Base-by-base conservation (phyloP, 2,888 invertebrate species). In the Tanypteryx hageni region DNA sequence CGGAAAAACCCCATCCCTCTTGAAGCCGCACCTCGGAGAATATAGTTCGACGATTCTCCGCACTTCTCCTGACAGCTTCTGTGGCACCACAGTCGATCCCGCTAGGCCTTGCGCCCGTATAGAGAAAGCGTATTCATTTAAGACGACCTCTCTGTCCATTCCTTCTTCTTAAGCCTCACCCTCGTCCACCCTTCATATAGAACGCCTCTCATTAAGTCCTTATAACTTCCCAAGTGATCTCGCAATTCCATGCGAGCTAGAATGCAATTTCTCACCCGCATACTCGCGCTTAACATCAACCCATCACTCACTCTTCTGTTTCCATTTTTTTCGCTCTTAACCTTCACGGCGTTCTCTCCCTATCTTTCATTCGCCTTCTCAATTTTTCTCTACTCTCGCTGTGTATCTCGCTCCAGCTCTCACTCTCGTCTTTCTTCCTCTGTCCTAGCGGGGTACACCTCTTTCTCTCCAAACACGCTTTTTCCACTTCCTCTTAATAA, bases 191-290 rank as follows among this genome's bases (percentile, higher is more conserved):
- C 44, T 89, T 44, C 64, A 64, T 64, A 44, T n/a, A 7, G 10
- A 27, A 61, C 89, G 44, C 64, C 89, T n/a, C 89, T 89, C 89
- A 64, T 89, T 89, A 89, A 89, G 86, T 31, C 64, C 89, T 64
- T 86, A 58, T 85, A 22, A 27, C 61, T 16, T 22, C 86, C n/a
- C 61, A 31, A 61, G 18, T 44, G 64, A 89, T 89, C 89, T 89
- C 89, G 89, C 89, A 64, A 89, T 89, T 89, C 89, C 64, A 16
- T 18, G 44, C 64, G 61, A 89, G 59, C n/a, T 64, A 27, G n/a
- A 64, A 64, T 22, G 89, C 89, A 89, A 89, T 89, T 64, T 89
- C 89, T 89, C 89, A 44, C 89, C 89, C n/a, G n/a, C n/a, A n/a
- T n/a, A n/a, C 64, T 89, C 64, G 59, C 59, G 27, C 0, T 14